Conservation (phyloP, 2,113 vertebrate genomes). For the Turnix velox region DNA sequence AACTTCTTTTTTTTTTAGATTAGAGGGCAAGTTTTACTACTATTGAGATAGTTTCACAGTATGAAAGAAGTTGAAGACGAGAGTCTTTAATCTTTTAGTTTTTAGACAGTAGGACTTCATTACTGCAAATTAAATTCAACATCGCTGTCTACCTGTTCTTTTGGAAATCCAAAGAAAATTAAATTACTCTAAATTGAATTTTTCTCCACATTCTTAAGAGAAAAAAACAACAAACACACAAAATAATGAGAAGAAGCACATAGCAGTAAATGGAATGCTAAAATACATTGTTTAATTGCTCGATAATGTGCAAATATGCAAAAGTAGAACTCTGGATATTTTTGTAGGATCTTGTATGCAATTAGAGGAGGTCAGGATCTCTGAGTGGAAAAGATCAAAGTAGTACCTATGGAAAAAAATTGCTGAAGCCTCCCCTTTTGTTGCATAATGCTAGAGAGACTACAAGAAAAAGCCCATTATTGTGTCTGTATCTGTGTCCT, state of each 20-base stretch:
- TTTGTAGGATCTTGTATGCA: not conserved
- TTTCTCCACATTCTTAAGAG: not conserved
- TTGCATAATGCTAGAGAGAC: not conserved
- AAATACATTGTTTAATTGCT: not conserved
- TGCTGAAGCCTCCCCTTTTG: not conserved
- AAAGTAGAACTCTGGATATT: not conserved
- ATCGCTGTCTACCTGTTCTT: not conserved
- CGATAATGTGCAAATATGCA: not conserved
- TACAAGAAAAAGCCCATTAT: not conserved
- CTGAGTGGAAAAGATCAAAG: not conserved
- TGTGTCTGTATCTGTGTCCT: not conserved
- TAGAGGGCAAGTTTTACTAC: not conserved
- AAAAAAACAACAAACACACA: not conserved
- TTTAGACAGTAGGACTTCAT: not conserved
- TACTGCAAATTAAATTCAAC: not conserved
- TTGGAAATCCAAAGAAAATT: not conserved
- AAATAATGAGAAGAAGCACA: not conserved
- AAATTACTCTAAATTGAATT: not conserved
- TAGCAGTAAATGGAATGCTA: not conserved
- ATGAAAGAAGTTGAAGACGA: rapidly evolving
- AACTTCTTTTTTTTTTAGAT: not conserved
- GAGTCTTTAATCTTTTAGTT: not conserved
- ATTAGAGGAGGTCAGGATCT: not conserved
- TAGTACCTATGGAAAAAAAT: not conserved
- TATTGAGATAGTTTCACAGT: not conserved